These are phyloP conservation scores for Sebastes wilsoni DNA, from an alignment of 2,797 vertebrate genomes.

Conservation along the genomic window DNA sequence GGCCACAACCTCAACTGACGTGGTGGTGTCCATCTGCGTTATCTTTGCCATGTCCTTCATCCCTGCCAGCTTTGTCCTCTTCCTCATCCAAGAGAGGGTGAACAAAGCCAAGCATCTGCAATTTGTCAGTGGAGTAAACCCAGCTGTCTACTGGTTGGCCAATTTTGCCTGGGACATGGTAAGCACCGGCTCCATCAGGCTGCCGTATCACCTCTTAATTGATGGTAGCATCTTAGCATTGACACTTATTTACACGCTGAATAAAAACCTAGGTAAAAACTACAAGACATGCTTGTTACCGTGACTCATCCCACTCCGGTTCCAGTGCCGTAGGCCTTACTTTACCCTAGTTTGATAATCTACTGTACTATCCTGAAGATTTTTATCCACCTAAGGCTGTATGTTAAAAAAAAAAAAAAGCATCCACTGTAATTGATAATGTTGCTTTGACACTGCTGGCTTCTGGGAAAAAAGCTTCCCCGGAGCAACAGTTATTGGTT, in stretches of 20 bases:
- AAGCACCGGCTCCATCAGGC: constrained; percentile 52
- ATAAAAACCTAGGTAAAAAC: neutral
- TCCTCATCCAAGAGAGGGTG: constrained; percentile 98
- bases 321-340: neutral
- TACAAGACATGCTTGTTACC: neutral
- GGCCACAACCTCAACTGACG: constrained; percentile 92
- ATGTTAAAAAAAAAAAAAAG: constrained; percentile 14
- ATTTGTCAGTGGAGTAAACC: constrained; percentile 97
- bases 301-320: neutral
- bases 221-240: neutral
- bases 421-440: constrained; percentile 57
- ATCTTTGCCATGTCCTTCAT: constrained; percentile 99
- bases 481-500: constrained; percentile 54
- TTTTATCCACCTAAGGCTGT: constrained; percentile 32
- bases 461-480: constrained; percentile 30
- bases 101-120: constrained; percentile 97
- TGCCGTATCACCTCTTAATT: neutral
- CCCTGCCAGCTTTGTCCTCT: constrained; percentile 97
- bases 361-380: neutral
- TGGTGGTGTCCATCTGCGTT: constrained; percentile 98
- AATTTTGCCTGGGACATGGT: constrained; percentile 99
- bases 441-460: constrained; percentile 31
- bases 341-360: constrained; percentile 7
- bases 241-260: neutral
- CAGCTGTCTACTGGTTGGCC: constrained; percentile 93